Evolutionary conservation across 2,797 vertebrate species (phyloP), one percentile per base, ranked within the genome.

Genomic region (Buphagus erythrorhynchus): DNA sequence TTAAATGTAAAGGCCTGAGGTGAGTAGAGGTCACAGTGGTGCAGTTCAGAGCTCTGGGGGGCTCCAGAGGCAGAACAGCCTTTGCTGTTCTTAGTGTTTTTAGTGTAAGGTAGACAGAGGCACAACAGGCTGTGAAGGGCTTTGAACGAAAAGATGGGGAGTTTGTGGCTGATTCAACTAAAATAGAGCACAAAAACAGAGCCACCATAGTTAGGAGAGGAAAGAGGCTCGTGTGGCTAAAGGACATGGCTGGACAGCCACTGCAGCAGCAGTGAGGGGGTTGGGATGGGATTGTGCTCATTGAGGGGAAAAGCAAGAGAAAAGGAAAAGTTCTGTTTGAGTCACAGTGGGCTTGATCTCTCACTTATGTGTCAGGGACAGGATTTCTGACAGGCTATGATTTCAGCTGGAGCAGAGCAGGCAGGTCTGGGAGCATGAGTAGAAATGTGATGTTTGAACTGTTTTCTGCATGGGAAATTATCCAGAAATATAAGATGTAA

Each of bases 401-500:
- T 95, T 93, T 86, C 40, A 86, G 76, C 36, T 68, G 61, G 58
- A 90, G 79, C 58, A 71, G 74, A 86, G 85, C 45, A 95, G 75
- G 75, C 45, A 88, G 54, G 38, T 84, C 79, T 65, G 35, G 38
- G 31, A 90, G 18, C 29, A 38, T 3, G 45, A 90, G 68, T 28
- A 51, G 61, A 80, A 90, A 90, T 0, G 8, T 29, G 36, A 28
- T 6, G 13, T 75, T 76, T 74, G 67, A 85, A 82, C 52, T 59
- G 54, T 63, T 61, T 86, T 84, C 54, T 88, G 88, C 31, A 28
- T 72, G 48, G 28, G 40, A 66, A 86, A 88, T 93, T 48, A 45
- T 42, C 74, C 79, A 88, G 80, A 78, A 86, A 78, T 55, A 16
- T 2, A 79, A 62, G 31, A 66, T 45, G 42, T 51, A 61, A 71